Base-by-base conservation (phyloP, 2,888 invertebrate genomes). In the Chelonus formosanus region DNA sequence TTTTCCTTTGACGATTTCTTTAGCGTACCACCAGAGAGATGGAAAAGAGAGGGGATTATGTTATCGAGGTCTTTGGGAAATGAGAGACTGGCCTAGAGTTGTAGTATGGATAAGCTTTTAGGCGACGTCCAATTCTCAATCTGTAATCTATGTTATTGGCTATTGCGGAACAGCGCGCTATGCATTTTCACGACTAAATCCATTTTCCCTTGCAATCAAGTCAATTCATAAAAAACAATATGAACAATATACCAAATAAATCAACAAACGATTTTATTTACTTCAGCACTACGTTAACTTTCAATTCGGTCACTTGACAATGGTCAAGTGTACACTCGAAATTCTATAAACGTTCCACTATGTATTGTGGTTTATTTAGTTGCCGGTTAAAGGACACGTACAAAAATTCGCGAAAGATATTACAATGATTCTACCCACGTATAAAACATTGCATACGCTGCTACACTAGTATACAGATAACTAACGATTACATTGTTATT, bases 241-340 rank as follows among this genome's bases (percentile, higher is more conserved):
- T 7, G 4, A 54, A 4, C 45, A 40, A 55, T 60, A 59, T 32
- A 45, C 34, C 36, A 40, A 55, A 55, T 60, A 65, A 65, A 65
- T 65, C 65, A 60, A 65, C 60, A 60, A 60, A 60, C 65, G 55
- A 65, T 65, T 65, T 48, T 34, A 55, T 63, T 55, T 44, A 50
- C 55, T 34, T 43, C 48, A 35, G 36, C 55, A 40, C 40, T 40
- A 6, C 40, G 40, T 40, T 40, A 40, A 6, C 40, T 40, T 40
- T 48, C 60, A 61, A 60, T 60, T 60, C 40, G 48, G 50, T 43
- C 48, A 55, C 10, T 32, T 5, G 34, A 20, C 47, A 36, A 60
- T 53, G 59, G 32, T 43, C 43, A 8, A 45, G 31, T 45, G 31
- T 50, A 34, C 36, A 32, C 58, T 64, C 54, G 54, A 35, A 54